Conservation (phyloP, 1,140 invertebrate species). For the Palaemon carinicauda region DNA sequence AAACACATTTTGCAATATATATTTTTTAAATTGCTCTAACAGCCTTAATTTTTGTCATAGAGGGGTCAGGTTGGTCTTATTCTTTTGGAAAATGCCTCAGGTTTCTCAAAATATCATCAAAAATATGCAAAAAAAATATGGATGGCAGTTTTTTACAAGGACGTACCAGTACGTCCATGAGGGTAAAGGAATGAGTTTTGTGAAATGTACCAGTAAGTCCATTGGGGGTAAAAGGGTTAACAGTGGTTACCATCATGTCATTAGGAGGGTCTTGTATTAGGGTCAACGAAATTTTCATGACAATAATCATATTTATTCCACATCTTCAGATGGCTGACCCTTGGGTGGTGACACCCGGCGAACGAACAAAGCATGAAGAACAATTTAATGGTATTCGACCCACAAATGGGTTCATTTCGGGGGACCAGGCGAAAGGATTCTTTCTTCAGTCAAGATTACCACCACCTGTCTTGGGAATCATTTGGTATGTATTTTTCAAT, state of each 20-base stretch:
- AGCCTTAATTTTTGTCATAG: too few species aligned
- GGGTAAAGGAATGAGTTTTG: too few species aligned
- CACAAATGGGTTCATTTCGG: conserved; percentile 84
- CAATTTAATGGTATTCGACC: conserved; percentile 91
- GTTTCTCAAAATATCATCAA: not conserved
- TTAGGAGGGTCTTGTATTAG: too few species aligned
- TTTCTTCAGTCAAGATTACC: conserved; percentile 92
- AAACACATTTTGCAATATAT: too few species aligned
- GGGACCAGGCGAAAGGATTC: conserved; percentile 93
- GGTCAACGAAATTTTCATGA: not conserved
- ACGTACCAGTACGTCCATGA: too few species aligned
- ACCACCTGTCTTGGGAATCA: conserved; percentile 85
- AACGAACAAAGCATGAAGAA: conserved; percentile 86
- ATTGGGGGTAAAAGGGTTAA: too few species aligned
- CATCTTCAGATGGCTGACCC: conserved; percentile 71
- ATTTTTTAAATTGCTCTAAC: too few species aligned
- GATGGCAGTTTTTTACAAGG: too few species aligned
- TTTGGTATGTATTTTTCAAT: conserved; percentile 77
- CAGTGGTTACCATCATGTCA: not conserved
- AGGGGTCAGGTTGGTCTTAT: too few species aligned
- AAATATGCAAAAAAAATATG: too few species aligned
- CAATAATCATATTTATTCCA: not conserved
- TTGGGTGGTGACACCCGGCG: conserved; percentile 86
- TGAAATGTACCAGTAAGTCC: too few species aligned
- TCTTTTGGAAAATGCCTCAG: too few species aligned